Evolutionary conservation across 2,888 invertebrate genomes (phyloP).

Genomic region (Orthonevra nobilis): DNA sequence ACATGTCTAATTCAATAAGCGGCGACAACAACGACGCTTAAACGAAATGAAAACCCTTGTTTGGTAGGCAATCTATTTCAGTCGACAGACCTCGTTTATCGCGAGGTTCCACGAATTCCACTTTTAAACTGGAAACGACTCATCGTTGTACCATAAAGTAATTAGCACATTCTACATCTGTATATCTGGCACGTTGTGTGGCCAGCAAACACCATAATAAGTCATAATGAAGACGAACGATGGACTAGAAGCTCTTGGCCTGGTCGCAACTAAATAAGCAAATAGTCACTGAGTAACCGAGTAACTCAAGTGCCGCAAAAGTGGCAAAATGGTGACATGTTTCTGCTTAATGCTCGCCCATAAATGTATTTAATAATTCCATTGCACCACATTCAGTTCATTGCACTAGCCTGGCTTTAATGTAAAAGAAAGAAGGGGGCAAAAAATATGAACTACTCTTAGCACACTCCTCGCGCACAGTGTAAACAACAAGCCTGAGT

Average conservation of each 20-base stretch:
- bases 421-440: conserved; percentile 1
- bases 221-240: conserved; percentile 38
- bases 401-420: conserved; percentile 42
- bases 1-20: conserved; percentile 70
- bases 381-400: conserved; percentile 63
- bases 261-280: conserved; percentile 51
- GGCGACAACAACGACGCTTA: conserved; percentile 34
- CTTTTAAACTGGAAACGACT: conserved; percentile 47
- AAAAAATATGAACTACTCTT: conserved; percentile 15
- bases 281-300: too few relatives aligned
- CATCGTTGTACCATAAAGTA: conserved; percentile 61
- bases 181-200: conserved; percentile 14
- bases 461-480: conserved; percentile 18
- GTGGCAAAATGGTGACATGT: conserved; percentile 58
- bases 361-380: conserved; percentile 63
- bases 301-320: conserved; percentile 51
- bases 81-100: conserved; percentile 32
- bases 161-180: conserved; percentile 61
- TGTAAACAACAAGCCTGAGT: conserved; percentile 35
- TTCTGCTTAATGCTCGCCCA: conserved; percentile 56
- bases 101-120: conserved; percentile 58
- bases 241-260: conserved; percentile 54
- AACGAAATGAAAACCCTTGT: conserved; percentile 58
- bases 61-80: conserved; percentile 48
- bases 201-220: conserved; percentile 39